Evolutionary conservation across 2,113 vertebrate species (phyloP), one percentile per base, ranked within the genome.

Genomic region (Cyphomyrus plagiostoma): DNA sequence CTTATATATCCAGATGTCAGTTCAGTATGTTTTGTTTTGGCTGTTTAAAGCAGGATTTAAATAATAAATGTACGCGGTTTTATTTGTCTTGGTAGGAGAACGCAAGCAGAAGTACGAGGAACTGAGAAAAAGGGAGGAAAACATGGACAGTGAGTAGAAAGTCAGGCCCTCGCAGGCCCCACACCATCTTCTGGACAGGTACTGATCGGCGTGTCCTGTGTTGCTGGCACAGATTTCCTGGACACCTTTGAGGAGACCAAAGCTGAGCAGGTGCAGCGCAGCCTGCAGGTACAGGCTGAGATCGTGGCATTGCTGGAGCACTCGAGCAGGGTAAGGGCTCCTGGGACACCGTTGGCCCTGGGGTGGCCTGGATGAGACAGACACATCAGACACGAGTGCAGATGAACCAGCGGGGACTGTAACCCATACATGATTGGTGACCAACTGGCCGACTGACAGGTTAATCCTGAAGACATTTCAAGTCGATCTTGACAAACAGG

Each of bases 101-200:
- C 96, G 96, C 93, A 98, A 97, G 85, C 96, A 97, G 92, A 99
- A 98, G 93, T 99, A 98, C 93, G 98, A 96, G 89, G 98, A 98
- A 86, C 93, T 99, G 89, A 98, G 97, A 94, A 99, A 95, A 93
- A 96, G 92, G 58, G 98, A 99, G 46, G 97, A 98, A 92, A 97
- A 95, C 92, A 97, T 99, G 90, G 97, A 99, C 88, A 94, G 98
- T 99, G 94, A 98, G 98, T 97, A 85, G 13, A 52, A 23, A 52
- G 66, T 80, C 42, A 49, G n/a, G 1, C 48, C 48, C 11, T 3
- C 23, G 3, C 15, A 17, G 70, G 30, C 30, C n/a, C 23, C 23
- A 3, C n/a, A 9, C n/a, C 70, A 0, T 39, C 70, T 77, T 17
- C 21, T 48, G 42, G 46, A 10, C 26, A 39, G 15, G 26, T 39